Evolutionary conservation across 2,888 invertebrate species (phyloP), one percentile per base, ranked within the genome.

Genomic region (Tridacna crocea): DNA sequence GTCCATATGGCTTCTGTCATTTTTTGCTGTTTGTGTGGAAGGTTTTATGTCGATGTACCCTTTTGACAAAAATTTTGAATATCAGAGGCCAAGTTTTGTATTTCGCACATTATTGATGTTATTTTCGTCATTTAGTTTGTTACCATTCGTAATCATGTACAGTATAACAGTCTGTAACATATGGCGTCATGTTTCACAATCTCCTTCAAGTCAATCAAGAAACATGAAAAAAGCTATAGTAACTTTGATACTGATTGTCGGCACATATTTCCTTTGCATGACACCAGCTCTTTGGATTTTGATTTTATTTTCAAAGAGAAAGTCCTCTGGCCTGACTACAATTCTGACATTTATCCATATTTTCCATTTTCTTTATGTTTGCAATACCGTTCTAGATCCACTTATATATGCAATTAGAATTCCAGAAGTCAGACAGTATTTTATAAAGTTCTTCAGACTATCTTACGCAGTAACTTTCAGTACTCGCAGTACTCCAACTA

Each of bases 181-280:
- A 27, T 63, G 26, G 17, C 27, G 63, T 26, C 63, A 63, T 27
- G 26, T 63, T 10, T 11, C 24, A 10, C 24, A 22, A 26, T 63
- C 63, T 13, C 63, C 27, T 26, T 63, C 63, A 26, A 15, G 26
- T 22, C 63, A 63, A 26, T 15, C 24, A 10, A 63, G 63, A 26
- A 27, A 26, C 10, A 63, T 63, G 63, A 19, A 15, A 26, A 63
- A 63, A 27, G 27, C 22, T 1, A 11, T 26, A 10, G 17, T 63
- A 26, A 63, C 63, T 17, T 15, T 63, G 63, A 6, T 24, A 10
- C 63, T 27, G 4, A 63, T 63, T 11, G 15, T 63, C 8, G 63
- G 63, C 0, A 63, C 63, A 6, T 63, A 63, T 11, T 63, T 63
- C 26, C 26, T 63, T 13, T 63, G 63, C 63, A 63, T 63, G 63